Evolutionary conservation across 2,888 invertebrate species (phyloP), one percentile per base, ranked within the genome.

Genomic region (Ceraclea dissimilis): DNA sequence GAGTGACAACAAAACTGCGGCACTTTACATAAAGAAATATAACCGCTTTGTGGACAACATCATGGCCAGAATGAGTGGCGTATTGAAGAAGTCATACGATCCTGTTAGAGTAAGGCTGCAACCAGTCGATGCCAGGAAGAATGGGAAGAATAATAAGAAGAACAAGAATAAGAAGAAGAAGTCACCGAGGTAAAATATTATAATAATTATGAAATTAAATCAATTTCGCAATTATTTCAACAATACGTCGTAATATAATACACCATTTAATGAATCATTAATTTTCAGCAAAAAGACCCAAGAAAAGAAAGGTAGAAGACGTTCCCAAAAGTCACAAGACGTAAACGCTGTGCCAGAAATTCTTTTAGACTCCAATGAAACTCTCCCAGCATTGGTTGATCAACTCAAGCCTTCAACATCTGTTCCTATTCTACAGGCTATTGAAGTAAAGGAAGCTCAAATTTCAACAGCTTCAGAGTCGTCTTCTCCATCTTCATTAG

Each of bases 21-120:
- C 86, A 10, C 79, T 85, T 59, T 86, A 88, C 74, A 85, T 88
- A 31, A 80, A 86, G 51, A 90, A 90, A 67, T 91, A 91, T 76
- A 92, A 92, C 73, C 81, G 86, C 63, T 91, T 90, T 70, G 86
- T 90, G 56, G 92, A 92, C 72, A 88, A 84, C 65, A 88, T 91
- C 63, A 78, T 91, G 62, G 83, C 83, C 56, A 81, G 89, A 65
- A 90, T 92, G 73, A 92, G 91, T 72, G 84, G 84, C 64, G 88
- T 91, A 58, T 73, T 92, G 62, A 80, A 85, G 50, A 81, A 83
- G 62, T 88, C 87, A 51, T 92, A 90, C 71, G 91, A 92, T 68
- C 91, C 91, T 0, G 91, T 92, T 56, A 86, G 86, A 63, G 91
- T 92, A 0, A 84, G 85, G 66, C 71, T 88, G 31, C 79, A 82